phyloP scores from a whole-genome alignment of 2,888 invertebrate species.

The Volucella inflata region DNA sequence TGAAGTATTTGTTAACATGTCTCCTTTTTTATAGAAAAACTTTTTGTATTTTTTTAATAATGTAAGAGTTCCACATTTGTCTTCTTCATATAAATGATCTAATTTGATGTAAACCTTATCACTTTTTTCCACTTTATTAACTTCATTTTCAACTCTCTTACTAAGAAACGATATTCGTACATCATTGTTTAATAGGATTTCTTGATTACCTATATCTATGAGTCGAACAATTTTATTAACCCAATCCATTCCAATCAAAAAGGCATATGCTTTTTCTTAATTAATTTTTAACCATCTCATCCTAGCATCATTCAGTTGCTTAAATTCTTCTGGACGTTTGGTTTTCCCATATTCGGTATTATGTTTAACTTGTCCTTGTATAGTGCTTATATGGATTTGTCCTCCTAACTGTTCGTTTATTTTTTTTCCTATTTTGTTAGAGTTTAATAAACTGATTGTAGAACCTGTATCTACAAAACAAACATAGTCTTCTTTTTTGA shows the following conservation, averaged over 20 bases:
- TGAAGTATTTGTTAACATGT: no score
- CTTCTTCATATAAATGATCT: no score
- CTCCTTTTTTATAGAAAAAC: no score
- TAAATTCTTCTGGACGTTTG: neutral
- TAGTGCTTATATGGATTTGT: conserved; percentile 22
- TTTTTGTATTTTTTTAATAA: no score
- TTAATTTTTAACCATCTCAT: conserved; percentile 31
- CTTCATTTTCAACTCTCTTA: no score
- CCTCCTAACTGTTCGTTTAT: conserved; percentile 15
- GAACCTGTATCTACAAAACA: conserved; percentile 11
- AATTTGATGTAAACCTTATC: no score
- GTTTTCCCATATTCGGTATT: no score
- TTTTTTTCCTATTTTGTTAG: conserved; percentile 13
- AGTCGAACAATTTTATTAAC: neutral
- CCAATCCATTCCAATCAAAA: conserved; percentile 38
- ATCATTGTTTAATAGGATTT: no score
- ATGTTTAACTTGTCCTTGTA: conserved; percentile 18
- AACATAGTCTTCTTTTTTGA: neutral
- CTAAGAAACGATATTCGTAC: no score
- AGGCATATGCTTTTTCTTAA: conserved; percentile 31
- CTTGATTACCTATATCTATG: no score
- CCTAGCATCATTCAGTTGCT: neutral
- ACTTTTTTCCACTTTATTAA: no score
- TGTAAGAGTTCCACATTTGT: no score
- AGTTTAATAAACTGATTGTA: conserved; percentile 26